Percentiles rank a stretch among this genome's conserved stretches.
Conservation (phyloP, 2,797 vertebrate species). For the Alosa sapidissima region DNA sequence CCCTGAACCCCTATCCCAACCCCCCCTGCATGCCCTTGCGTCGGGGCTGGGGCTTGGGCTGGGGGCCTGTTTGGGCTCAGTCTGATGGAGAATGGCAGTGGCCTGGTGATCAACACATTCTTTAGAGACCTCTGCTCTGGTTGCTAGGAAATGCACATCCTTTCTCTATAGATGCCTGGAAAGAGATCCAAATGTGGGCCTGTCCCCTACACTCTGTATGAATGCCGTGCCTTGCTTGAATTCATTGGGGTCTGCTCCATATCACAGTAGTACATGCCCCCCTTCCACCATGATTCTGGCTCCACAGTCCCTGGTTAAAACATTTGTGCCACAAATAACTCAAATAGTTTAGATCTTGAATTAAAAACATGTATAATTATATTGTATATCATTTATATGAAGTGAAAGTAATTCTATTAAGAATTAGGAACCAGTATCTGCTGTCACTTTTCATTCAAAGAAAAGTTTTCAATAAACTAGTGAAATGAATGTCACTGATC, state of each 20-base stretch:
- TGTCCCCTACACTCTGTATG: conserved; percentile 54
- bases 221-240: conserved; percentile 67
- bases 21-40: conserved; percentile 51
- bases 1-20: conserved; percentile 38
- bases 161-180: conserved; percentile 72
- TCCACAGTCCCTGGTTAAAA: not conserved
- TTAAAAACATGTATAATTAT: too few relatives aligned
- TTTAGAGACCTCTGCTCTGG: conserved; percentile 61
- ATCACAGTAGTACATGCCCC: conserved; percentile 11
- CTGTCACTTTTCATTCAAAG: not conserved
- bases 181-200: conserved; percentile 64
- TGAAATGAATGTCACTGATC: not conserved
- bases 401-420: not conserved
- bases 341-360: not conserved
- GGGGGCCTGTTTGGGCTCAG: conserved; percentile 54
- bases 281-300: not conserved
- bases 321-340: conserved; percentile 60
- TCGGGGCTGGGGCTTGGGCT: conserved; percentile 41
- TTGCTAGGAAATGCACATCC: conserved; percentile 77
- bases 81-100: conserved; percentile 67
- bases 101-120: conserved; percentile 72
- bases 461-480: not conserved
- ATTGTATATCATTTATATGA: not conserved
- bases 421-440: not conserved
- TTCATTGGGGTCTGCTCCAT: conserved; percentile 74